Evolutionary conservation across 2,113 vertebrate species (phyloP), one percentile per base, ranked within the genome.

Genomic region (Ardeotis arabs): DNA sequence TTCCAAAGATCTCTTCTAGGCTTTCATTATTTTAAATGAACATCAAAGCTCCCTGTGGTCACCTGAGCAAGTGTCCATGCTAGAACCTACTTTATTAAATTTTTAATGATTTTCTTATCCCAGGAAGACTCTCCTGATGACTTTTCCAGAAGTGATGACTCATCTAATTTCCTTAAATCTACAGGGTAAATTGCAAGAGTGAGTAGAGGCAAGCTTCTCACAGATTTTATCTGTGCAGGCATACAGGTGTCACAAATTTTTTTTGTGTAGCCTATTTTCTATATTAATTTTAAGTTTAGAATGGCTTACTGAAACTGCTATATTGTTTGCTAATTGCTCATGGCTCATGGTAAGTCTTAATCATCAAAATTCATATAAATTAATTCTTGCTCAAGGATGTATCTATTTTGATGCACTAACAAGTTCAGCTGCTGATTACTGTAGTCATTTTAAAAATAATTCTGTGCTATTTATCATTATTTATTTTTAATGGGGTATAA

Each of bases 1-100:
- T 89, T 92, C 53, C 24, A 91, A 76, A 87, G 16, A n/a, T 41
- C 12, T 62, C 66, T 72, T 89, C 45, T 39, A 9, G 7, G 23
- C 4, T 91, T 94, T 91, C 33, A 41, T 72, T 91, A 82, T 76
- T 89, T 49, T 68, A 87, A 89, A 91, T 89, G 66, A 92, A 60
- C 31, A 84, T 41, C 58, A 64, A 87, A 87, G 3, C 3, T 11
- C 24, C 17, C 27, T 68, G 13, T 79, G 78, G 52, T 81, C 84
- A 94, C 69, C 28, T 70, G 55, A 93, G 50, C 15, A 84, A 73
- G 33, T 53, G 41, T 44, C 29, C 66, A 21, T 47, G 29, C 23
- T 63, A 68, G 62, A 95, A 81, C 29, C 14, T 63, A 59, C 10
- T 56, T 84, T 75, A 89, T 84, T 86, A 95, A 49, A 27, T 68